Evolutionary conservation across 30 jellyfish, hydroid and myxozoan genomes (phyloP).

Genomic region (Euphysa ruthae): DNA sequence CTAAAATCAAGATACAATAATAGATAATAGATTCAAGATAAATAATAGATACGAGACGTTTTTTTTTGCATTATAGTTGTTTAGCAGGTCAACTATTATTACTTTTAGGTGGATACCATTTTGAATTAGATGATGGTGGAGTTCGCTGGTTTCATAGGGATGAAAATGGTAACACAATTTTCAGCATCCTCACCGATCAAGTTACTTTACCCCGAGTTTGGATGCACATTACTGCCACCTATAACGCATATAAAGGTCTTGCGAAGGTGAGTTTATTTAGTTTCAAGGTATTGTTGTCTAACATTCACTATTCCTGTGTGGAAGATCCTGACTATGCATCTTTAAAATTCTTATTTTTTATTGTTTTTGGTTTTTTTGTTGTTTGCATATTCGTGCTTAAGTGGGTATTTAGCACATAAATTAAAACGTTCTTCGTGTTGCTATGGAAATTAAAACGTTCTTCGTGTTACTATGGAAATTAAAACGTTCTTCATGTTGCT

Average conservation of each 20-base stretch:
- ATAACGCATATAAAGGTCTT: slow-evolving; percentile 69
- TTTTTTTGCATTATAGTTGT: too few species aligned
- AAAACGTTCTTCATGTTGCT: too few species aligned
- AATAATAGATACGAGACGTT: too few species aligned
- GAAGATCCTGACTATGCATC: too few species aligned
- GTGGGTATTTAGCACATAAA: too few species aligned
- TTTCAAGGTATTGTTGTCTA: neutral
- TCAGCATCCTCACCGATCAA: slow-evolving; percentile 58
- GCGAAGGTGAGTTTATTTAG: slow-evolving; percentile 58
- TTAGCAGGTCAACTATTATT: too few species aligned
- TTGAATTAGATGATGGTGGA: slow-evolving; percentile 78
- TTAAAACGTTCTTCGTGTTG: too few species aligned
- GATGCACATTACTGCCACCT: slow-evolving; percentile 92
- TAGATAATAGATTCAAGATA: too few species aligned
- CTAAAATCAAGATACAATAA: neutral
- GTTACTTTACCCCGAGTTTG: slow-evolving; percentile 75
- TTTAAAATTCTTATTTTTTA: too few species aligned
- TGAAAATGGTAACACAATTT: slow-evolving; percentile 53
- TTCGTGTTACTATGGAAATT: too few species aligned
- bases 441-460: too few species aligned
- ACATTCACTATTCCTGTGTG: neutral
- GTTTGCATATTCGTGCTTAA: neutral
- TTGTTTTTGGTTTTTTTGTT: neutral
- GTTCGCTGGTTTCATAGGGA: slow-evolving; percentile 96
- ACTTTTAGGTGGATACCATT: slow-evolving; percentile 96